Base-by-base conservation (phyloP, 1,140 invertebrate genomes). In the Plodia interpunctella region DNA sequence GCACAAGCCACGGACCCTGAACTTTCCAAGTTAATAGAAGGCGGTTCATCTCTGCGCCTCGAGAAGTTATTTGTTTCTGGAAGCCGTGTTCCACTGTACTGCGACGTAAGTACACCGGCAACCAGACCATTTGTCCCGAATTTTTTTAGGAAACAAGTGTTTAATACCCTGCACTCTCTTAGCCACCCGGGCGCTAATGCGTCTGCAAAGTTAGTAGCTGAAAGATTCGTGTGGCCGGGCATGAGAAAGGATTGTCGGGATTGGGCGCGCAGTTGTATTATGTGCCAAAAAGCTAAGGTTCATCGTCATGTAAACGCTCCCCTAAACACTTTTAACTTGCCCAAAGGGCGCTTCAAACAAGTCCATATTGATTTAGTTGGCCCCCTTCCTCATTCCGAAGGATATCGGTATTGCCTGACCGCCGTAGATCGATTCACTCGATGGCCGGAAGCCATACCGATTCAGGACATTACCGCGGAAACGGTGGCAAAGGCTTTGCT, bases 341-440 rank as follows among this genome's bases (percentile, higher is more conserved):
- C 38, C 38, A 5, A 28, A 80, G 0, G 90, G 91, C 57, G 50
- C 63, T 1, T 78, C 89, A 54, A 63, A n/a, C n/a, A n/a, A n/a
- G n/a, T 92, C 0, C 84, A 92, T 65, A 58, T 91, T 0, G 91
- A 92, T 66, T 65, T 92, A 0, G 69, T 92, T 5, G 83, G 87
- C 0, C 90, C 83, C 0, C 50, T 92, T 3, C 38, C 5, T 2
- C 15, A 3, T 1, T 50, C 13, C 8, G 0, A 17, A 18, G 49
- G 18, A 28, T 28, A 5, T 28, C 57, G 63, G 21, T 69, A 65
- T 30, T 38, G 57, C 10, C 20, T 69, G 5, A 69, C 63, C 0
- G 65, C 65, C 6, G 60, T 63, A 5, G 90, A 91, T 59, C 54
- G 83, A 28, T 87, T 73, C 56, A 88, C 90, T 0, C 61, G 81